Percentiles rank a stretch among this genome's conserved stretches.
These are phyloP conservation scores for Salpingus planirostris DNA, from an alignment of 2,888 invertebrate genomes.

Conservation along the genomic window DNA sequence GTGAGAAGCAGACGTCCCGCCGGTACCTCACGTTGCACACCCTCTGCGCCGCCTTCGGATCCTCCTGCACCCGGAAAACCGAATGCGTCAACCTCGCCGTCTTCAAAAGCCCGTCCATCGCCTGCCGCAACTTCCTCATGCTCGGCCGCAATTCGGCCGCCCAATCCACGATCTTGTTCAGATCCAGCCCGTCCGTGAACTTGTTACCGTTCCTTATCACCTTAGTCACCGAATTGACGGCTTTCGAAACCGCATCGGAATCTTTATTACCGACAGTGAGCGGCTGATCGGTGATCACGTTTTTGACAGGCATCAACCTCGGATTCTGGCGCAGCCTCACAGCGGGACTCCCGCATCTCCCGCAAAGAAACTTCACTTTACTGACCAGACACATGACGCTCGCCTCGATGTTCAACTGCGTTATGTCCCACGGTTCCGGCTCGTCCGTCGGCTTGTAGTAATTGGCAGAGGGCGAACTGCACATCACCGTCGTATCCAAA, in stretches of 20 bases:
- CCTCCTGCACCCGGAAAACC: slow-evolving; percentile 72
- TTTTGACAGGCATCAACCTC: slow-evolving; percentile 16
- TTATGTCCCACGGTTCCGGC: slow-evolving; percentile 79
- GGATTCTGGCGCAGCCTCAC: slow-evolving; percentile 52
- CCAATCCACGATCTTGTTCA: slow-evolving; percentile 65
- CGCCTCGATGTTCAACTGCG: slow-evolving; percentile 78
- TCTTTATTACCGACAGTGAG: slow-evolving; percentile 23
- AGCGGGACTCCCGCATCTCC: slow-evolving; percentile 63
- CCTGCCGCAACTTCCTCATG: slow-evolving; percentile 69
- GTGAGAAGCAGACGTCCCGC: slow-evolving; percentile 84
- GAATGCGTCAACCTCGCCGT: slow-evolving; percentile 74
- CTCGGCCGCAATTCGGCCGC: slow-evolving; percentile 68
- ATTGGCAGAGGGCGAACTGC: slow-evolving; percentile 59
- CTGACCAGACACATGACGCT: slow-evolving; percentile 79
- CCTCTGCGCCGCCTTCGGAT: slow-evolving; percentile 63
- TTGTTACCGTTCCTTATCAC: slow-evolving; percentile 58
- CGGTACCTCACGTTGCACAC: slow-evolving; percentile 68
- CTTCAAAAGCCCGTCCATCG: slow-evolving; percentile 68
- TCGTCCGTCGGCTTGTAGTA: slow-evolving; percentile 73
- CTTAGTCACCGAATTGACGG: slow-evolving; percentile 46
- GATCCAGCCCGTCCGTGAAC: slow-evolving; percentile 62
- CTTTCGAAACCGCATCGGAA: slow-evolving; percentile 38
- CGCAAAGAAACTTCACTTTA: slow-evolving; percentile 72
- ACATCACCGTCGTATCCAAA: slow-evolving; percentile 46
- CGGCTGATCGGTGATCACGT: slow-evolving; percentile 23